A percentile compares a stretch with the other conserved stretches of the same genome.
Evolutionary conservation across 1,140 invertebrate species (phyloP).

Genomic region (Tribolium madens): DNA sequence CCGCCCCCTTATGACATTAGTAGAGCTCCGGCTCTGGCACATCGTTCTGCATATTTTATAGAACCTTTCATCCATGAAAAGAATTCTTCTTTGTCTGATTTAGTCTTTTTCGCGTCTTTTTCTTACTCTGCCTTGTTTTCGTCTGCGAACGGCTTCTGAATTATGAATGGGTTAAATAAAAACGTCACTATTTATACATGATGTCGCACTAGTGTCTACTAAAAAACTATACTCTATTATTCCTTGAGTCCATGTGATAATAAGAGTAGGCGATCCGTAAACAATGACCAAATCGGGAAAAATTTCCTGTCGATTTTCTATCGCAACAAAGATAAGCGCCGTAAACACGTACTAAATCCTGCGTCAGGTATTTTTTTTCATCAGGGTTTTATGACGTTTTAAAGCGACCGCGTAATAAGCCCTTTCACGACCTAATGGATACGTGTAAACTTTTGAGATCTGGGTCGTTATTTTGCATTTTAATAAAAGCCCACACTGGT

Average conservation of each 20-base stretch:
- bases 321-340: conserved; percentile 1
- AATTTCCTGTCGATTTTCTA: conserved; percentile 31
- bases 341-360: conserved; percentile 31
- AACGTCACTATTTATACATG: conserved; percentile 21
- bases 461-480: conserved; percentile 32
- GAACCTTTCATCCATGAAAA: conserved; percentile 44
- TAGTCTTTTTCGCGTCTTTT: conserved; percentile 1
- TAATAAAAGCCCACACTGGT: conserved; percentile 10
- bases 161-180: conserved; percentile 41
- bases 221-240: not conserved
- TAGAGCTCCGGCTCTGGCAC: conserved; percentile 47
- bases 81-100: conserved; percentile 52
- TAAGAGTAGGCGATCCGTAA: too few relatives aligned
- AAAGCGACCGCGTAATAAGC: conserved; percentile 44
- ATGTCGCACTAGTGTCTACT: not conserved
- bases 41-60: conserved; percentile 53
- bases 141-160: conserved; percentile 40
- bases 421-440: conserved; percentile 38
- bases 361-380: conserved; percentile 46
- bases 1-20: conserved; percentile 51
- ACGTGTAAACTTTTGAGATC: conserved; percentile 37
- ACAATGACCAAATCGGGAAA: not conserved
- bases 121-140: conserved; percentile 29
- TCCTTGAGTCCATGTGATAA: too few relatives aligned
- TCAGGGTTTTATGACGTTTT: conserved; percentile 43